phyloP scores from a whole-genome alignment of 2,888 invertebrate species.

The Meghimatium bilineatum region DNA sequence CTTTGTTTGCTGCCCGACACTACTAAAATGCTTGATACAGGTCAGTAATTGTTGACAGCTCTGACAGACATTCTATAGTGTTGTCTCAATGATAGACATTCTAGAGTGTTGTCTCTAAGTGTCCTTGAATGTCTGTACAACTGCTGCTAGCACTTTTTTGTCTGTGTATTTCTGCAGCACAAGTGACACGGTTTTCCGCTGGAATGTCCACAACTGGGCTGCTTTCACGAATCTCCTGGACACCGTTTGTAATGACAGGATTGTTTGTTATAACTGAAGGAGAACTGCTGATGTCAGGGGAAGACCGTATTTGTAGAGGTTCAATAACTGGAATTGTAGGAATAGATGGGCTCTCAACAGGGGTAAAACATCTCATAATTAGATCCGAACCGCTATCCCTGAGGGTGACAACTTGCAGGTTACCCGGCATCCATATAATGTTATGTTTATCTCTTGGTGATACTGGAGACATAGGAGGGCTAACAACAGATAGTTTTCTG shows the following conservation, averaged over 20 bases:
- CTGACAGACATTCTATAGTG: not conserved
- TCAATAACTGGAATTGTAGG: not conserved
- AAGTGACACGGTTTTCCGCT: conserved; percentile 66
- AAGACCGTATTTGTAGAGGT: not conserved
- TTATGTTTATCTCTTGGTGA: conserved; percentile 23
- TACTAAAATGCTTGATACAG: no score
- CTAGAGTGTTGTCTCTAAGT: conserved; percentile 36
- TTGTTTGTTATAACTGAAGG: not conserved
- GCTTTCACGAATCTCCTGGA: not conserved
- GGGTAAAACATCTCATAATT: conserved; percentile 24
- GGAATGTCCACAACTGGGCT: conserved; percentile 53
- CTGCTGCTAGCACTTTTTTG: conserved; percentile 64
- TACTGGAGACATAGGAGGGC: conserved; percentile 35
- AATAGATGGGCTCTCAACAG: conserved; percentile 31
- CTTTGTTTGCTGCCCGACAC: no score
- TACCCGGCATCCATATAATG: not conserved
- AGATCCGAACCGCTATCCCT: conserved; percentile 1
- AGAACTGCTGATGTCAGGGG: not conserved
- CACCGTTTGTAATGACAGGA: conserved; percentile 20
- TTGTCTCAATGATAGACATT: no score
- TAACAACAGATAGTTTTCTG: conserved; percentile 47
- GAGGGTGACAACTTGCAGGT: not conserved
- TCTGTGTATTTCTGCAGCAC: conserved; percentile 70
- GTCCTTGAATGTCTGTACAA: conserved; percentile 41
- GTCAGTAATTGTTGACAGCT: no score